phyloP scores from a whole-genome alignment of 92 coral and sea anemone species.

The Chrysogorgia sp. region DNA sequence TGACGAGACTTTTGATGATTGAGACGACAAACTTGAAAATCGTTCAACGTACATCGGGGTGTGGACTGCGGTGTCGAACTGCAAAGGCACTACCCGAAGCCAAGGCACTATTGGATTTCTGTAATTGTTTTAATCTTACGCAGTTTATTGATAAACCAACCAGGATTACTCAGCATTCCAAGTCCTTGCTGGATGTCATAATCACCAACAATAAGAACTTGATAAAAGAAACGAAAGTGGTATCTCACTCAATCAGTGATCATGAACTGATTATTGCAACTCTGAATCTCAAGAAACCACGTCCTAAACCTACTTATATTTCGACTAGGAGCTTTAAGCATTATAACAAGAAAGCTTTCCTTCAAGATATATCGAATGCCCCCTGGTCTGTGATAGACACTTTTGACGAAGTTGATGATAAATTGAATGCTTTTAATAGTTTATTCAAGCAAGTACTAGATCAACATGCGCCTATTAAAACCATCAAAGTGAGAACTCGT shows the following conservation, averaged over 20 bases:
- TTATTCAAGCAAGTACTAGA: conserved; percentile 7
- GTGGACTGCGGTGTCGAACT: too few relatives aligned
- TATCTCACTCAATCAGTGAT: conserved; percentile 51
- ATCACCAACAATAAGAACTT: conserved; percentile 34
- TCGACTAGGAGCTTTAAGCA: conserved; percentile 25
- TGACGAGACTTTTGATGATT: too few relatives aligned
- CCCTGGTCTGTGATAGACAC: background rate
- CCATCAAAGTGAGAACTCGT: conserved; percentile 27
- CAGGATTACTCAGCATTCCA: conserved; percentile 44
- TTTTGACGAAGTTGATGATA: conserved; percentile 60
- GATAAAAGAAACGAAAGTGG: conserved; percentile 34
- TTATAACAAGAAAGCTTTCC: background rate
- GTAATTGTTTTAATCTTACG: conserved; percentile 40
- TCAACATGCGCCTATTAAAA: conserved; percentile 55
- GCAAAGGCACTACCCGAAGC: too few relatives aligned
- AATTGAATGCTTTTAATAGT: conserved; percentile 42
- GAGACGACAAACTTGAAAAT: too few relatives aligned
- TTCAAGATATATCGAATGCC: background rate
- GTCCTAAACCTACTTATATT: too few relatives aligned
- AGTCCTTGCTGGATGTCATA: conserved; percentile 46
- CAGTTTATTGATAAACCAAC: conserved; percentile 52
- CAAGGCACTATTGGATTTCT: conserved; percentile 31
- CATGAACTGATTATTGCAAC: too few relatives aligned
- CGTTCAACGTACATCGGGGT: too few relatives aligned
- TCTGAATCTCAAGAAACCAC: too few relatives aligned